Base-by-base conservation (phyloP, 1,140 invertebrate genomes). In the Diabrotica virgifera region DNA sequence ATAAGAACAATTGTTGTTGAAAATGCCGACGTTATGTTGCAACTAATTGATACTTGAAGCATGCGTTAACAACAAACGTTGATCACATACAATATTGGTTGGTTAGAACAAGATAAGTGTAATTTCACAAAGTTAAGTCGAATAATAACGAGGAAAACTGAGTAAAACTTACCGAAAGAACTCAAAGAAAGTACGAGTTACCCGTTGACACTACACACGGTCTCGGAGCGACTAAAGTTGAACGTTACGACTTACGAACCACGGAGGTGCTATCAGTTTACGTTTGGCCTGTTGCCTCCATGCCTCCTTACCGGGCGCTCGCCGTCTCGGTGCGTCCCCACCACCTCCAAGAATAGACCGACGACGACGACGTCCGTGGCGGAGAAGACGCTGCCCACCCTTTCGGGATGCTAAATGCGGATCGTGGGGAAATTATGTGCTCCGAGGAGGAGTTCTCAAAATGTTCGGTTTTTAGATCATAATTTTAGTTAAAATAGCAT, bases 251-350 rank as follows among this genome's bases (percentile, higher is more conserved):
- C 40, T 46, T 46, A 46, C 70, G 64, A 66, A 63, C 70, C 69
- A 53, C 54, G 60, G 64, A 66, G 69, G 69, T 68, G 76, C 76
- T 78, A 78, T 78, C 77, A 76, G 69, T 65, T 78, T 78, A 77
- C 77, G 74, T 63, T 37, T 46, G 40, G 40, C 24, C 24, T 24
- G 24, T 24, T 24, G 24, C 24, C 24, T 24, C 24, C 24, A 24
- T 24, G 68, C 60, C 72, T 73, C 77, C 77, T 74, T 78, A 74
- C 77, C 70, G 72, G 76, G 75, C 62, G 65, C 60, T 63, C 63
- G 65, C 60, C 71, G 70, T 52, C 40, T 37, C 46, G 35, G 40
- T 14, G 59, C 71, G n/a, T 12, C 63, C 63, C 68, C 67, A 38
- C 70, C 53, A 63, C 57, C 55, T 57, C 62, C 71, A 61, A 69